Percentiles rank a stretch among this genome's conserved stretches.
These are phyloP conservation scores for Sander vitreus DNA, from an alignment of 2,113 vertebrate species.

Conservation along the genomic window DNA sequence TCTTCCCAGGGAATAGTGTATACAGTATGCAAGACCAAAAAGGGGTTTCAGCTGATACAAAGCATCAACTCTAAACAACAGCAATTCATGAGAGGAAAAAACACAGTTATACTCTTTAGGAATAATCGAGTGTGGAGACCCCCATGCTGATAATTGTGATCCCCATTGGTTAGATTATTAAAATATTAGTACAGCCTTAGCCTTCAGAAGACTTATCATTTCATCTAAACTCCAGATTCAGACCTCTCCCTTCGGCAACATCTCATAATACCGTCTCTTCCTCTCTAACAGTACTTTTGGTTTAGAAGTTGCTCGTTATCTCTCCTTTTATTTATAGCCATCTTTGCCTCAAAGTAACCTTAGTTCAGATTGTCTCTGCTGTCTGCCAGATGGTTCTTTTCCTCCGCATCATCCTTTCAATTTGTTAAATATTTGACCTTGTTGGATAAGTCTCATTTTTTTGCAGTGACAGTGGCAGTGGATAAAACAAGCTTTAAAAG, in stretches of 20 bases:
- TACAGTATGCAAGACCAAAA: neutral
- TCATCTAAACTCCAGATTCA: constrained; percentile 34
- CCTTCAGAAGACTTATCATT: constrained; percentile 28
- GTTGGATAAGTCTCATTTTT: constrained; percentile 11
- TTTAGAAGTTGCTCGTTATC: constrained; percentile 39
- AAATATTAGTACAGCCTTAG: constrained; percentile 16
- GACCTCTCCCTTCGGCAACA: constrained; percentile 9
- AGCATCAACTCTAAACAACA: neutral
- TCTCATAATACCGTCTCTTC: constrained; percentile 14
- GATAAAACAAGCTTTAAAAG: constrained; percentile 13
- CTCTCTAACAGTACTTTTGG: constrained; percentile 20
- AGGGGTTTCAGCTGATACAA: constrained; percentile 1
- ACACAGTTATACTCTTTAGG: neutral
- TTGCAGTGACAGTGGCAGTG: neutral
- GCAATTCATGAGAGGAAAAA: neutral
- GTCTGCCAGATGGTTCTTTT: constrained; percentile 30
- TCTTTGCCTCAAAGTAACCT: constrained; percentile 28
- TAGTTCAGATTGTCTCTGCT: constrained; percentile 24
- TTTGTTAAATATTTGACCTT: constrained; percentile 15
- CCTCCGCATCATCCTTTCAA: constrained; percentile 27
- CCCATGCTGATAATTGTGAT: neutral
- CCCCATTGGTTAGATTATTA: constrained; percentile 11
- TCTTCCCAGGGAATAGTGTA: neutral
- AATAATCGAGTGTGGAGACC: constrained; percentile 9
- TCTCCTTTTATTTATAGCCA: constrained; percentile 2